phyloP scores from a whole-genome alignment of 1,140 invertebrate species.

The Stratiolaelaps scimitus region DNA sequence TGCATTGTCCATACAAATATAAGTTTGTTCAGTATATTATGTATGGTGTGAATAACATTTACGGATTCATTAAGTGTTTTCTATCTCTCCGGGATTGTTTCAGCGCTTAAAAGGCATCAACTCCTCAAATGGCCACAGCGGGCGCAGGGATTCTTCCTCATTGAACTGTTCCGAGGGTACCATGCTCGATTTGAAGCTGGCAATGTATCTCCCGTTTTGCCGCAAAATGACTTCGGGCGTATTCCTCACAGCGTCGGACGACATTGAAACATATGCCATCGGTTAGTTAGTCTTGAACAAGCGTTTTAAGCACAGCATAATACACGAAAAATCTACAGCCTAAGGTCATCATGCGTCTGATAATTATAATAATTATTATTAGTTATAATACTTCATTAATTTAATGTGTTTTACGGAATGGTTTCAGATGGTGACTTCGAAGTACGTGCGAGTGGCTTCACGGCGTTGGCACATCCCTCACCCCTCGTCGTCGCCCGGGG shows the following conservation, averaged over 20 bases:
- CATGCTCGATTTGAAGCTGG: conserved; percentile 45
- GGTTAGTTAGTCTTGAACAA: neutral
- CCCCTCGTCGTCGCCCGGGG: conserved; percentile 40
- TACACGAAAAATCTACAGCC: no score
- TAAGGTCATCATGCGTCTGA: no score
- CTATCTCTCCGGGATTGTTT: conserved; percentile 30
- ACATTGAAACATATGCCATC: conserved; percentile 42
- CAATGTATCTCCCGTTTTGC: conserved; percentile 43
- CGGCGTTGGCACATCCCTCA: conserved; percentile 44
- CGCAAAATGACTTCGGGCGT: conserved; percentile 42
- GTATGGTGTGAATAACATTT: no score
- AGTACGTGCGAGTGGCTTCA: conserved; percentile 39
- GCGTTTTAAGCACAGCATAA: no score
- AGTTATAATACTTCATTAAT: no score
- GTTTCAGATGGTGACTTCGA: conserved; percentile 37
- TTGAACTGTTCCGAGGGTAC: conserved; percentile 35
- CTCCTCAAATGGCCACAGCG: no score
- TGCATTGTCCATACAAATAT: no score
- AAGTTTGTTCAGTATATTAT: no score
- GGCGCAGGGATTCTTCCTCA: no score
- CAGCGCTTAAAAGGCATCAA: no score
- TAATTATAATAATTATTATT: no score
- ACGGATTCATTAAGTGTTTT: neutral
- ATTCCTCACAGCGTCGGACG: conserved; percentile 45
- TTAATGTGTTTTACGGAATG: no score